Evolutionary conservation across 2,113 vertebrate genomes (phyloP).

Genomic region (Tinamus guttatus): DNA sequence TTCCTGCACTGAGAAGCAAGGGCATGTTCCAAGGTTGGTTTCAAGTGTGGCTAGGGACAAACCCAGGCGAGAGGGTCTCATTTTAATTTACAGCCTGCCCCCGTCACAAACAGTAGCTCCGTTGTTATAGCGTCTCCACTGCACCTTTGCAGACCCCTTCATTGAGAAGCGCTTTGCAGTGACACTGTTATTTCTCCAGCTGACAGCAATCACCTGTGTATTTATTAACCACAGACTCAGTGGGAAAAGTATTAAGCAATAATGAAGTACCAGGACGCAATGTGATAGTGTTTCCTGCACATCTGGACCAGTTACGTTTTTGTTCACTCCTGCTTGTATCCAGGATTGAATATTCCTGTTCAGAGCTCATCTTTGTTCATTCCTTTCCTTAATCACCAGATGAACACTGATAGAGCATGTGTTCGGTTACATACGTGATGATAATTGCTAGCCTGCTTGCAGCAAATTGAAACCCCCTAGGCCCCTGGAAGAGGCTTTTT

Average conservation of each 20-base stretch:
- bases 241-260: neutral
- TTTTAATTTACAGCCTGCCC: neutral
- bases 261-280: fast-evolving
- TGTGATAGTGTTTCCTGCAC: neutral
- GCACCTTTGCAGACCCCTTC: neutral
- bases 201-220: neutral
- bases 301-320: neutral
- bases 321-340: neutral
- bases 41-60: neutral
- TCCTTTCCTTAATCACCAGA: neutral
- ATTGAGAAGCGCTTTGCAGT: neutral
- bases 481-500: neutral
- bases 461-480: neutral
- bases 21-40: neutral
- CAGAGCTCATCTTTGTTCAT: neutral
- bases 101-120: neutral
- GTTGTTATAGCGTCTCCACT: neutral
- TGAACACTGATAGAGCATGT: neutral
- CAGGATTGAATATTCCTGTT: neutral
- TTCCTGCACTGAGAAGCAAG: neutral
- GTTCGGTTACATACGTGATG: neutral
- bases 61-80: neutral
- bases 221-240: neutral
- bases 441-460: neutral
- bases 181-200: neutral